Conservation (phyloP, 2,797 vertebrate genomes). For the Cirrhinus mrigala region DNA sequence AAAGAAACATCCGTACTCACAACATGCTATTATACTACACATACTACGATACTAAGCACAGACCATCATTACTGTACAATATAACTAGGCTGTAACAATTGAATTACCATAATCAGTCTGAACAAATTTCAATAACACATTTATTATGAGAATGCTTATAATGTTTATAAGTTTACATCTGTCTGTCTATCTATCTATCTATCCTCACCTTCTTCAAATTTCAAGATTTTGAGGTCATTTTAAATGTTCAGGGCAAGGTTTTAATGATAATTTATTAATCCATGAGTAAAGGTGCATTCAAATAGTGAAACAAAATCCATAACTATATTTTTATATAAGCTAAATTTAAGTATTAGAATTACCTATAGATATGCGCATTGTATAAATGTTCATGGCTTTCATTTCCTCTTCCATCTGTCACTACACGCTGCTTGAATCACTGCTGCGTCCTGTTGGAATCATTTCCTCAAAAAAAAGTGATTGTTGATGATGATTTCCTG, state of each 20-base stretch:
- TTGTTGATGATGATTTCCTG: constrained; percentile 21
- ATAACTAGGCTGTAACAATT: not conserved
- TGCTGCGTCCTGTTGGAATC: not conserved
- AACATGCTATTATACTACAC: not conserved
- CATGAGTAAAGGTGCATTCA: not conserved
- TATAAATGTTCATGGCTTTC: not conserved
- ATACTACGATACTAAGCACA: not conserved
- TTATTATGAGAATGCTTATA: not conserved
- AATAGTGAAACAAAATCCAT: not conserved
- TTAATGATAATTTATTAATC: not conserved
- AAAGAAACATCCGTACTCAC: not conserved
- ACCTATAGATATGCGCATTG: not conserved
- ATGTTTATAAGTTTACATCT: no score
- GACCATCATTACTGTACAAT: not conserved
- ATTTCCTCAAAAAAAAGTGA: constrained; percentile 41
- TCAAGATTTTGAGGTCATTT: not conserved
- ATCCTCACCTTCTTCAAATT: not conserved
- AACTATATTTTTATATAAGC: not conserved
- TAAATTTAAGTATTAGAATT: not conserved
- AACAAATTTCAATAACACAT: not conserved
- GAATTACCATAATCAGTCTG: not conserved
- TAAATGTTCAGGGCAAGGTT: not conserved
- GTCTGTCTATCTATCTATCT: not conserved
- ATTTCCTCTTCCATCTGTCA: not conserved
- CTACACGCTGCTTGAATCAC: not conserved